These are phyloP conservation scores for Mormyrops attenuatus DNA, from an alignment of 2,797 vertebrate genomes.

Conservation along the genomic window DNA sequence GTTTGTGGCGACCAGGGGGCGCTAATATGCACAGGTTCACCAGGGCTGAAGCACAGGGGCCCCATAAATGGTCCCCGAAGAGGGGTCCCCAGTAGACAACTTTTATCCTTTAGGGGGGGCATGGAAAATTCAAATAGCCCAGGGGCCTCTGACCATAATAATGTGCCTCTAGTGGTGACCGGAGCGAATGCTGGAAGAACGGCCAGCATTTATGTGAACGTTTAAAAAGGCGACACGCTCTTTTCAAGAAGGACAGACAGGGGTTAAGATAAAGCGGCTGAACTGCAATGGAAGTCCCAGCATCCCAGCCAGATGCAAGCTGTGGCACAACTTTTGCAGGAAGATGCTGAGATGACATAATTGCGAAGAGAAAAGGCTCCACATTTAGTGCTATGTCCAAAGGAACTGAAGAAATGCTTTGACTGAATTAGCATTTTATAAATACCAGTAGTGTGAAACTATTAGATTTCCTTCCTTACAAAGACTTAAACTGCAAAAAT, in stretches of 20 bases:
- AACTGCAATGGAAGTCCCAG: background rate
- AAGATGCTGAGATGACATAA: background rate
- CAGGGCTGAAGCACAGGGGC: background rate
- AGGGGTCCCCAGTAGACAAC: background rate
- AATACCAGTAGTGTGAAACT: background rate
- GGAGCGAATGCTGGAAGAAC: background rate
- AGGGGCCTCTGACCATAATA: background rate
- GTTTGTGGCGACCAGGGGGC: background rate
- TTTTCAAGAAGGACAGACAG: background rate
- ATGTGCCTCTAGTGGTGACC: background rate
- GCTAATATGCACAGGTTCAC: background rate
- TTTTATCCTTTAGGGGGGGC: background rate
- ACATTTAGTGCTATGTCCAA: background rate
- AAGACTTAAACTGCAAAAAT: background rate
- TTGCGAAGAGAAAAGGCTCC: background rate
- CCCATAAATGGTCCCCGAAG: background rate
- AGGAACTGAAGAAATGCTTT: background rate
- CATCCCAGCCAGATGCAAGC: background rate
- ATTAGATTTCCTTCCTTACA: background rate
- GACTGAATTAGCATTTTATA: background rate
- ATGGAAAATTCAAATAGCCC: background rate
- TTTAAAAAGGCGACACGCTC: background rate
- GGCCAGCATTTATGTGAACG: background rate
- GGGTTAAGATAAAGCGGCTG: background rate
- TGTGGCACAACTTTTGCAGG: background rate